Conservation (phyloP, 2,888 invertebrate genomes). For the Euspilapteryx auroguttella region DNA sequence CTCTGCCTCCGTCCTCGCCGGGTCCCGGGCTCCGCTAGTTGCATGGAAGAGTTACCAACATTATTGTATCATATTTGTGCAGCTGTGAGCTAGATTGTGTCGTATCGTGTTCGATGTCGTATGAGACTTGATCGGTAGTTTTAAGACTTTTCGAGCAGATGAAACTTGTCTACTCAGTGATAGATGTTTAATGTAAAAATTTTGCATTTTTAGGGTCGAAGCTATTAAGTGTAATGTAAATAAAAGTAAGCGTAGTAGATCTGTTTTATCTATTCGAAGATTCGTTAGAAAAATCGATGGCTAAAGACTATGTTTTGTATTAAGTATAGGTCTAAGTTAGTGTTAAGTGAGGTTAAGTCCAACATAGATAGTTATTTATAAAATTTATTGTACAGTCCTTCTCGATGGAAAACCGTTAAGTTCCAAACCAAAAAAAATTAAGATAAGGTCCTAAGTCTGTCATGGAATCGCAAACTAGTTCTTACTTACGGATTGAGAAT, state of each 20-base stretch:
- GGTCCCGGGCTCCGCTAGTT: conserved; percentile 10
- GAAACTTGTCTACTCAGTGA: conserved; percentile 56
- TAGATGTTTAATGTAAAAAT: conserved; percentile 36
- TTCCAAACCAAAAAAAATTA: conserved; percentile 43
- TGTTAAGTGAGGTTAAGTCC: conserved; percentile 42
- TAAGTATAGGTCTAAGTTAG: conserved; percentile 37
- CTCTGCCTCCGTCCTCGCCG: conserved; percentile 14
- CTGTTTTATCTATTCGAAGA: conserved; percentile 61
- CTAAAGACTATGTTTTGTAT: conserved; percentile 50
- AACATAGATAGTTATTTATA: conserved; percentile 54
- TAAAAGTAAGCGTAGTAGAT: conserved; percentile 47
- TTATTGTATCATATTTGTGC: conserved; percentile 45
- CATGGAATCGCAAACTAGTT: conserved; percentile 25
- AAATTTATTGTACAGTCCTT: conserved; percentile 41
- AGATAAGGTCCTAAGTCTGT: conserved; percentile 19
- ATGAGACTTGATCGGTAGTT: conserved; percentile 44
- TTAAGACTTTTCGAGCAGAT: conserved; percentile 58
- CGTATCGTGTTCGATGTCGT: conserved; percentile 29
- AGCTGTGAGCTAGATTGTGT: conserved; percentile 41
- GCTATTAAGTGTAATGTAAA: conserved; percentile 44
- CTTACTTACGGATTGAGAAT: no score
- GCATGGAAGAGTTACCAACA: conserved; percentile 56
- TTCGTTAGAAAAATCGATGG: conserved; percentile 47
- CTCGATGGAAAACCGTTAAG: conserved; percentile 43
- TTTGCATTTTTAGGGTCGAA: conserved; percentile 58